Conservation (phyloP, 2,797 vertebrate genomes). For the Gadopsis marmoratus region DNA sequence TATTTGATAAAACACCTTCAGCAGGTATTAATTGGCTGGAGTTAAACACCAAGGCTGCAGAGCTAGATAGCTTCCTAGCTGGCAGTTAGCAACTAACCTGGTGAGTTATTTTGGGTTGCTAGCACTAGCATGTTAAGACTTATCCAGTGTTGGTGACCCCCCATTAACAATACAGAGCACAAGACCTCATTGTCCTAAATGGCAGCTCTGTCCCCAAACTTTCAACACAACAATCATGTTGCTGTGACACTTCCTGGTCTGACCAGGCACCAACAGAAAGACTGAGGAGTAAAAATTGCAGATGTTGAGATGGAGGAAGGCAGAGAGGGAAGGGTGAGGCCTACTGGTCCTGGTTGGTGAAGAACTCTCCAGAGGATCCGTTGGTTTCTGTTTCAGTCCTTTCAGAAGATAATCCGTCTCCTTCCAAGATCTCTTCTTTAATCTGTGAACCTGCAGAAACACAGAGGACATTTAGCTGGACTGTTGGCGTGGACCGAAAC, state of each 20-base stretch:
- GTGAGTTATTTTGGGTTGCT: too few relatives aligned
- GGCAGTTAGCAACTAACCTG: background rate
- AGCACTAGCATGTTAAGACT: background rate
- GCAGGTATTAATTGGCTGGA: background rate
- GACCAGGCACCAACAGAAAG: background rate
- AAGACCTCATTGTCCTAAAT: too few relatives aligned
- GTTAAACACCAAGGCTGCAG: background rate
- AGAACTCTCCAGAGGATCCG: constrained; percentile 84
- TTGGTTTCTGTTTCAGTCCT: constrained; percentile 87
- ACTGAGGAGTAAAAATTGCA: background rate
- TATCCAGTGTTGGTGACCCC: too few relatives aligned
- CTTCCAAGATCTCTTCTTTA: constrained; percentile 86
- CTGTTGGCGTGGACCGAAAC: too few relatives aligned
- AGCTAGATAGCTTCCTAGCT: too few relatives aligned
- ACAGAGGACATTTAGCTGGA: constrained; percentile 10
- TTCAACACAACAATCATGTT: too few relatives aligned
- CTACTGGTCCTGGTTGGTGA: constrained; percentile 88
- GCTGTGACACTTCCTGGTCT: background rate
- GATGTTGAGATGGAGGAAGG: background rate
- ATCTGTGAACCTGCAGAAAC: constrained; percentile 81
- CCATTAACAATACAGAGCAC: too few relatives aligned
- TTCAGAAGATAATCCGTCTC: constrained; percentile 85
- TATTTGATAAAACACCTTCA: too few relatives aligned
- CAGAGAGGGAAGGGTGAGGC: background rate
- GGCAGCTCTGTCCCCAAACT: too few relatives aligned